Evolutionary conservation across 2,113 vertebrate genomes (phyloP).

Genomic region (Ginglymostoma cirratum): DNA sequence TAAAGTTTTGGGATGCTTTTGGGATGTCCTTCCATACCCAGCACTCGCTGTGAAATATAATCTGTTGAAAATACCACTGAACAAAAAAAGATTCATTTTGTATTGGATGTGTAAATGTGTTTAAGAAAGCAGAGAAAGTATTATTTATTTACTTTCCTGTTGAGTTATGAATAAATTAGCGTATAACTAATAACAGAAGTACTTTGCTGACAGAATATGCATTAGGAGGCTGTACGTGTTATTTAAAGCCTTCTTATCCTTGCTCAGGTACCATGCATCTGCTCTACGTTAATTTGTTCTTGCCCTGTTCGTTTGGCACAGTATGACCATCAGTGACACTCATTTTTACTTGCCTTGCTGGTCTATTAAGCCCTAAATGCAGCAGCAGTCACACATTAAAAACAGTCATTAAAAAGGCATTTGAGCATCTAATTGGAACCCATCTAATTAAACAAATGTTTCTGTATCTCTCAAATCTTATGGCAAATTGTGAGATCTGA

Average conservation of each 20-base stretch:
- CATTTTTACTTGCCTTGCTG: constrained; percentile 28
- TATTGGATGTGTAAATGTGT: not conserved
- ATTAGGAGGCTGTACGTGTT: not conserved
- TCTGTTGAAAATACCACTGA: not conserved
- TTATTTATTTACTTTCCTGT: not conserved
- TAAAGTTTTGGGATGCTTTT: not conserved
- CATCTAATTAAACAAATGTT: constrained; percentile 36
- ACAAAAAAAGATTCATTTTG: not conserved
- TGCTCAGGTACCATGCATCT: not conserved
- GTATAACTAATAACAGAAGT: constrained; percentile 22
- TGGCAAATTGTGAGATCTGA: not conserved
- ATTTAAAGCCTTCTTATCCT: constrained; percentile 6
- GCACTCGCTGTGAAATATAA: not conserved
- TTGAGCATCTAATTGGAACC: constrained; percentile 37
- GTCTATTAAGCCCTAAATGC: constrained; percentile 34
- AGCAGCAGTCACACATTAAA: constrained; percentile 21
- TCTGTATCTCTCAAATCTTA: not conserved
- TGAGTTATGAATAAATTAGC: not conserved
- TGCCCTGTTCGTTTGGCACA: constrained; percentile 26
- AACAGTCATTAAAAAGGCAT: constrained; percentile 37
- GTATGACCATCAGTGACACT: not conserved
- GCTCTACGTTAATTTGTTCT: not conserved
- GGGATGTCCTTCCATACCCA: not conserved
- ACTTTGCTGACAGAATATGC: not conserved
- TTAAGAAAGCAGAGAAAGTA: not conserved